These are phyloP conservation scores for Leptinotarsa juncta DNA, from an alignment of 2,888 invertebrate species.

Conservation along the genomic window DNA sequence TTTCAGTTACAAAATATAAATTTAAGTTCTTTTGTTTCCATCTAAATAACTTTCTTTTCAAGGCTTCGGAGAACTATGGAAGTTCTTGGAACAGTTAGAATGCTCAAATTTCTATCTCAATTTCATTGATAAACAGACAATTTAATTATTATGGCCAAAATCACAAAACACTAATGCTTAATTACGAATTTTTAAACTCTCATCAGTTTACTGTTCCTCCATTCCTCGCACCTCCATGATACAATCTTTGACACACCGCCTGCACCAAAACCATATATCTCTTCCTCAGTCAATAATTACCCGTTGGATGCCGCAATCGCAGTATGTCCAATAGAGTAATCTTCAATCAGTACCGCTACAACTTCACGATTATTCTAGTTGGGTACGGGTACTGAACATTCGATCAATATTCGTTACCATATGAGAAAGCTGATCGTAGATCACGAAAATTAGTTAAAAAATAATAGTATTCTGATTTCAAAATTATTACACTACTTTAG, in stretches of 20 bases:
- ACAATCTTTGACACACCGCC: constrained; percentile 11
- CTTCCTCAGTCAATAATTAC: constrained; percentile 11
- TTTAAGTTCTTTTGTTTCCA: too few species aligned
- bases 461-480: too few species aligned
- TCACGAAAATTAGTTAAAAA: too few species aligned
- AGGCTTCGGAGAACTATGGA: too few species aligned
- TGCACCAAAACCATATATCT: constrained; percentile 17
- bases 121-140: too few species aligned
- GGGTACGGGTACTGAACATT: neutral
- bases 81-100: too few species aligned
- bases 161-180: neutral
- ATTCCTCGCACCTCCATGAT: constrained; percentile 7
- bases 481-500: too few species aligned
- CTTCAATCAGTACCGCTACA: constrained; percentile 16
- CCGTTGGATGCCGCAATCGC: constrained; percentile 16
- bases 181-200: neutral
- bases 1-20: too few species aligned
- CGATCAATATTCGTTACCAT: neutral
- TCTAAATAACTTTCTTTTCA: too few species aligned
- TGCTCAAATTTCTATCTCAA: too few species aligned
- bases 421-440: too few species aligned
- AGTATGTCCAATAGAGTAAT: constrained; percentile 18
- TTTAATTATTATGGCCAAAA: too few species aligned
- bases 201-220: neutral
- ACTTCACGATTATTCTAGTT: constrained; percentile 15